Evolutionary conservation across 2,797 vertebrate species (phyloP), one percentile per base, ranked within the genome.

Genomic region (Miichthys miiuy): DNA sequence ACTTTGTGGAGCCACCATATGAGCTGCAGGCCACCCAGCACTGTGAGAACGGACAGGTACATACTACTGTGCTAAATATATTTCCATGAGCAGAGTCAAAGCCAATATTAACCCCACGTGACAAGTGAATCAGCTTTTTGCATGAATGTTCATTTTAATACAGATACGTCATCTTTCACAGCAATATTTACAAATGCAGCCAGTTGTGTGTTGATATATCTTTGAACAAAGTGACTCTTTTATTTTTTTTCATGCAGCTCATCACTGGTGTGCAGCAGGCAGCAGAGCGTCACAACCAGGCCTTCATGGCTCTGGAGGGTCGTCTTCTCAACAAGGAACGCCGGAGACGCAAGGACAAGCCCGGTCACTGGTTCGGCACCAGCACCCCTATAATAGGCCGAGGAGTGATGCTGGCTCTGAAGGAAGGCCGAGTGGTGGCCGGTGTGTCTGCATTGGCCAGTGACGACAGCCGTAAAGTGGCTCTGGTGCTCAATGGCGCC

Each of bases 281-380:
- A 0, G 97, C 98, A 0, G 98, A 99, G 91, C 96, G 98, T 68
- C 98, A 99, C 91, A 99, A 97, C 87, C 97, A 98, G 92, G 98
- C 98, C 54, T 99, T 99, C 93, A 96, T 99, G 97, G 98, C 98
- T 41, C 95, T 99, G 21, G 98, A 99, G 89, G 98, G 98, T 30
- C 97, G 97, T 73, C 96, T 97, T 56, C 97, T 99, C 77, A 95
- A 97, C 75, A 99, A 99, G 90, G 95, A 96, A 65, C 94, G 97
- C 41, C 96, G 96, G 8, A 94, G 72, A 72, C 95, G 95, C 65
- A 96, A 96, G 79, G 97, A 98, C 80, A 99, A 97, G 91, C 96
- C 96, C 0, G 98, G 98, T 57, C 97, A 98, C 94, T 99, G 98
- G 98, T 99, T 99, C 3, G 97, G 98, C 69, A 98, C 96, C n/a